phyloP scores from a whole-genome alignment of 2,113 vertebrate genomes.

The Bubo blakistoni region DNA sequence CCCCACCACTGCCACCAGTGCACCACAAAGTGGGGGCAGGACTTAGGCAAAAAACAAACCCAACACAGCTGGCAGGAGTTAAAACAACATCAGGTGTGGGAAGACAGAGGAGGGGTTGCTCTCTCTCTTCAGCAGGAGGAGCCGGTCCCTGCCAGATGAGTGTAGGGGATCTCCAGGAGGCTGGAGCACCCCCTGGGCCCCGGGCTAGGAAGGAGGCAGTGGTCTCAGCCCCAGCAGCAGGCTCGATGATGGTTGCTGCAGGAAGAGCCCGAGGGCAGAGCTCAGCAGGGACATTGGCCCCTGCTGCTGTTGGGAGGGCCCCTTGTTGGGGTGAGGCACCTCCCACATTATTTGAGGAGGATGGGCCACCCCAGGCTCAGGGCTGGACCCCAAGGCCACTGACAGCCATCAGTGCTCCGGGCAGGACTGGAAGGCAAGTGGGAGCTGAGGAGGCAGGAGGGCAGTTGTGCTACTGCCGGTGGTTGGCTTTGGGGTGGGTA shows the following conservation, averaged over 20 bases:
- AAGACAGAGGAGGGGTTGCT: background rate
- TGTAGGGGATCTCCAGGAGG: background rate
- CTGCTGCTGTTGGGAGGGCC: background rate
- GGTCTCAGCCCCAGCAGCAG: background rate
- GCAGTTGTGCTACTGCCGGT: background rate
- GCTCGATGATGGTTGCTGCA: background rate
- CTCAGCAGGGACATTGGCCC: background rate
- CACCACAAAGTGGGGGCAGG: background rate
- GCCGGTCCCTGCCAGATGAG: accelerated
- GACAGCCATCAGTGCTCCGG: background rate
- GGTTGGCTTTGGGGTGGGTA: background rate
- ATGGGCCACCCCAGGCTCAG: background rate
- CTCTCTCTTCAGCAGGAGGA: background rate
- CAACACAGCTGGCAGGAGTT: background rate
- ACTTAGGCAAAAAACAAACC: accelerated
- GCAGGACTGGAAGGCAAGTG: background rate
- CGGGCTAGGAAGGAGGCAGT: accelerated
- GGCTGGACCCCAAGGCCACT: background rate
- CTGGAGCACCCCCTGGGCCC: background rate
- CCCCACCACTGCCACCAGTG: background rate
- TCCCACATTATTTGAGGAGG: background rate
- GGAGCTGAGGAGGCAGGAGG: background rate
- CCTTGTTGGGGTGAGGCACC: no score
- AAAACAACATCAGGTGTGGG: accelerated
- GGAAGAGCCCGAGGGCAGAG: background rate